These are phyloP conservation scores for Sebastes trivittatus DNA, from an alignment of 2,797 vertebrate species.

Conservation along the genomic window DNA sequence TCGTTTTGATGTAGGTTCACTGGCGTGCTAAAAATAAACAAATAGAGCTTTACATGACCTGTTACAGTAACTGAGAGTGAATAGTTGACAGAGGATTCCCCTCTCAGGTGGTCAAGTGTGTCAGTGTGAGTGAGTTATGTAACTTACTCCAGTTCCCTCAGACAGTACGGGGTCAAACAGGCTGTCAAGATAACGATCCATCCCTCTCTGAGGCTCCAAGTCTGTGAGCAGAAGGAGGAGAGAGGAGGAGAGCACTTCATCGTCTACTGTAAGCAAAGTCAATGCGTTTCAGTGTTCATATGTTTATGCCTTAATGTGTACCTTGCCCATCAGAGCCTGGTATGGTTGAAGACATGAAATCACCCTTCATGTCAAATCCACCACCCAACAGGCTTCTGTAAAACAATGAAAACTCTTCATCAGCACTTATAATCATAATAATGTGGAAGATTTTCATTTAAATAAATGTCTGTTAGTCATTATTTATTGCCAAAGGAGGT, in stretches of 20 bases:
- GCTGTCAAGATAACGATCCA: conserved; percentile 96
- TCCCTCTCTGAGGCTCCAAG: conserved; percentile 84
- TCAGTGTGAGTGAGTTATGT: conserved; percentile 37
- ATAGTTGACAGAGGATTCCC: background rate
- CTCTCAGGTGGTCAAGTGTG: conserved; percentile 21
- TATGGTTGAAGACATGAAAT: conserved; percentile 61
- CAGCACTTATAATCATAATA: too few species aligned
- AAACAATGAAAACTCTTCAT: conserved; percentile 22
- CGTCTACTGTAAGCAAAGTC: background rate
- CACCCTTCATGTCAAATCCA: conserved; percentile 79
- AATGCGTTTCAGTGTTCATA: background rate
- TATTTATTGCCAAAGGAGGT: too few species aligned
- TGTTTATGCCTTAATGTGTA: conserved; percentile 23
- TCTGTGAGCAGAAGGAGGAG: conserved; percentile 48
- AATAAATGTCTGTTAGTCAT: too few species aligned
- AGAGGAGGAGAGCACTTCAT: background rate
- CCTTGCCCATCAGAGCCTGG: conserved; percentile 73
- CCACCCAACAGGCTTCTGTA: conserved; percentile 86
- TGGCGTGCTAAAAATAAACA: background rate
- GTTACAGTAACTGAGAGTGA: background rate
- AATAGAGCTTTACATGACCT: background rate
- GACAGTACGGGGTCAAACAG: conserved; percentile 94
- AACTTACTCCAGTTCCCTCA: conserved; percentile 88
- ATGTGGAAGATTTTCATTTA: too few species aligned
- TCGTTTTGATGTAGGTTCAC: background rate